These are phyloP conservation scores for Leptinotarsa defecta DNA, from an alignment of 1,140 invertebrate species.

Conservation along the genomic window DNA sequence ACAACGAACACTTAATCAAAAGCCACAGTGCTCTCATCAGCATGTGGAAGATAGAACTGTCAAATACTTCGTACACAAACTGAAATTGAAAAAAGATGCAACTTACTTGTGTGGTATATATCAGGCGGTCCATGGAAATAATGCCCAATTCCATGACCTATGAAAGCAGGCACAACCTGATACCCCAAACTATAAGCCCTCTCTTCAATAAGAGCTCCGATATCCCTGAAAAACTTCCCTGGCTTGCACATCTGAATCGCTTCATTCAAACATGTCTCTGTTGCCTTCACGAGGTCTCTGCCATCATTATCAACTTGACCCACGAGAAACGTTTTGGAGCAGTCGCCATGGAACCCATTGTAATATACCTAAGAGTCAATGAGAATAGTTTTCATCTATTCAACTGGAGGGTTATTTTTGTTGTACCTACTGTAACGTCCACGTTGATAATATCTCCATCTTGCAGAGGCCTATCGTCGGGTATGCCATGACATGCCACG, in stretches of 20 bases:
- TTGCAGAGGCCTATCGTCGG: conserved; percentile 77
- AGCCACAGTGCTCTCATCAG: too few species aligned
- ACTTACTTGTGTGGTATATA: conserved; percentile 76
- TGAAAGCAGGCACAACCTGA: conserved; percentile 76
- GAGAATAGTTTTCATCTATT: background rate
- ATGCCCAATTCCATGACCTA: conserved; percentile 90
- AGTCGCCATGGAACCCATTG: conserved; percentile 91
- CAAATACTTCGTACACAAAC: too few species aligned
- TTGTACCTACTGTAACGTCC: conserved; percentile 81
- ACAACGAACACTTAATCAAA: too few species aligned
- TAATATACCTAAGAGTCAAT: conserved; percentile 69
- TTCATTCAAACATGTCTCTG: conserved; percentile 72
- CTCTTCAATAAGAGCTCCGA: conserved; percentile 72
- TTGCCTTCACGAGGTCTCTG: conserved; percentile 68
- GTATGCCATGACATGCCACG: conserved; percentile 93
- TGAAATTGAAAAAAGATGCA: background rate
- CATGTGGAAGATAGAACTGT: too few species aligned
- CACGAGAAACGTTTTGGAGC: conserved; percentile 84
- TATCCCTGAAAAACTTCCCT: conserved; percentile 71
- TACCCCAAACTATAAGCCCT: conserved; percentile 68
- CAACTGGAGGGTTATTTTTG: background rate
- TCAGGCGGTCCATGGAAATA: conserved; percentile 93
- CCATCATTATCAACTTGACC: conserved; percentile 80
- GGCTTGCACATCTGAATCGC: conserved; percentile 81
- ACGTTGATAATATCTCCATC: conserved; percentile 92